Conservation (phyloP, 64 coral and sea anemone genomes). For the Actinia equina region DNA sequence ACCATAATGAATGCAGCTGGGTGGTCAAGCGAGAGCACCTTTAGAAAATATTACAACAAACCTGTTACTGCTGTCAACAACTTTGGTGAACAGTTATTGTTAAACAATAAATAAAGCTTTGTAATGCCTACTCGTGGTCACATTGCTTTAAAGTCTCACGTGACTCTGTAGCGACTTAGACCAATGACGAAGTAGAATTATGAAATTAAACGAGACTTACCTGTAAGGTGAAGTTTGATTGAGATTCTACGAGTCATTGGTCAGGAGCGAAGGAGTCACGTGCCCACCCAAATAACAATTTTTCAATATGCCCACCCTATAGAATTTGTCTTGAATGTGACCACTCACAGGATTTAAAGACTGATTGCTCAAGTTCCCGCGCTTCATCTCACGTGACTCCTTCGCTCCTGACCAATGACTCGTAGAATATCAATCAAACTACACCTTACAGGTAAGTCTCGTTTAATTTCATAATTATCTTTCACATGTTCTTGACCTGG, state of each 20-base stretch:
- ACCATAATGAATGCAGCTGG: too few species aligned
- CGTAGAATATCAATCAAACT: too few species aligned
- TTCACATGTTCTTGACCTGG: neutral
- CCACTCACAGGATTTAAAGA: slow-evolving; percentile 41
- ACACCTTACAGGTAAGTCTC: too few species aligned
- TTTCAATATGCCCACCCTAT: too few species aligned
- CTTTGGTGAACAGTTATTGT: neutral
- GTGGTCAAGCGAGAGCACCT: neutral
- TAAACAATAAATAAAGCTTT: too few species aligned
- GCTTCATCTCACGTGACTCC: slow-evolving; percentile 30
- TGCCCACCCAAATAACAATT: neutral
- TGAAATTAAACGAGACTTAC: slow-evolving; percentile 19
- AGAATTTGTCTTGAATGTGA: too few species aligned
- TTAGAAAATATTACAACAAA: slow-evolving; percentile 17
- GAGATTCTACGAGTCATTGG: neutral
- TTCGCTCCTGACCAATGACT: too few species aligned
- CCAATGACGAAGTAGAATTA: neutral
- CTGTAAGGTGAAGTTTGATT: slow-evolving; percentile 24
- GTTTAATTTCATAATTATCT: too few species aligned
- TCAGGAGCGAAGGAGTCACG: neutral
- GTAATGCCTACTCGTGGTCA: neutral
- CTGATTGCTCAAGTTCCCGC: slow-evolving; percentile 37
- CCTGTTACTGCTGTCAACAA: neutral
- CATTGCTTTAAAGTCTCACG: neutral
- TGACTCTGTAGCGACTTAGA: neutral